These are phyloP conservation scores for Holothuria scabra DNA, from an alignment of 53 echinoderm and acorn worm species.

Conservation along the genomic window DNA sequence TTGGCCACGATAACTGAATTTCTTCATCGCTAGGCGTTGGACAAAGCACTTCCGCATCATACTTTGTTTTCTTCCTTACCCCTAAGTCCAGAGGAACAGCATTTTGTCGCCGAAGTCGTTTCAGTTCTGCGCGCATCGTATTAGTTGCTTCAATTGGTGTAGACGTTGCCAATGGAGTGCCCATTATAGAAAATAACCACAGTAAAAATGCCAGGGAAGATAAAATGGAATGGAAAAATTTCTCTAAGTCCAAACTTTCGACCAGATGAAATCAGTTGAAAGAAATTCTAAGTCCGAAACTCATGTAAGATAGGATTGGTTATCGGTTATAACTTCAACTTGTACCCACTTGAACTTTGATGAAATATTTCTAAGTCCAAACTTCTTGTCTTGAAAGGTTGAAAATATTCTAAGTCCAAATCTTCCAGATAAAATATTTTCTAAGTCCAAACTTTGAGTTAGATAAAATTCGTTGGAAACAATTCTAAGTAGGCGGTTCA, in stretches of 20 bases:
- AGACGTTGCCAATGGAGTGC: background rate
- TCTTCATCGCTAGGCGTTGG: background rate
- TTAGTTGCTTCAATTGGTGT: background rate
- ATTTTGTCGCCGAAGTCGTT: constrained; percentile 18
- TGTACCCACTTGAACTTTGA: no score
- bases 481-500: no score
- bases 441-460: constrained; percentile 3
- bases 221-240: background rate
- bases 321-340: no score
- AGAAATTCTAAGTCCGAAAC: no score
- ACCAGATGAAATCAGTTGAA: background rate
- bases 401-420: no score
- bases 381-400: background rate
- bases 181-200: background rate
- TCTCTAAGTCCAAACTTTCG: constrained; percentile 15
- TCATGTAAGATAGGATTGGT: no score
- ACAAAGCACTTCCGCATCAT: no score
- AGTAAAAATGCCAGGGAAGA: background rate
- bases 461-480: background rate
- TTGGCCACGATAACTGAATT: constrained; percentile 17
- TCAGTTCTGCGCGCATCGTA: constrained; percentile 1
- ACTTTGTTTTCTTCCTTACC: background rate
- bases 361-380: constrained; percentile 10
- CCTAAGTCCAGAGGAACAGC: background rate
- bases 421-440: background rate